A percentile compares a stretch with the other conserved stretches of the same genome.
These are phyloP conservation scores for Gymnothorax javanicus DNA, from an alignment of 2,797 vertebrate species.

Conservation along the genomic window DNA sequence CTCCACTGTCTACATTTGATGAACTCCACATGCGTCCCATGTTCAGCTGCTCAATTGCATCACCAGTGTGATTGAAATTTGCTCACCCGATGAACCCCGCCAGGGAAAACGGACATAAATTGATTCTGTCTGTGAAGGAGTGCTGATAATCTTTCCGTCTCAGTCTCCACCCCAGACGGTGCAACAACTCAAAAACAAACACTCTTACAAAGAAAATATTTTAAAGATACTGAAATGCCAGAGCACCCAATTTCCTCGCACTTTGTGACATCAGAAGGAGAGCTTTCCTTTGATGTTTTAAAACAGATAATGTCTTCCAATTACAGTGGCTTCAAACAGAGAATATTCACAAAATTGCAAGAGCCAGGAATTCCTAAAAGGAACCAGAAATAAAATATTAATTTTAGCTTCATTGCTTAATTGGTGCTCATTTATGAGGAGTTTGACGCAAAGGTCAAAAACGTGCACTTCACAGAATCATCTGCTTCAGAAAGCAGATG, in stretches of 20 bases:
- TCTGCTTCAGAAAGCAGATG: conserved; percentile 17
- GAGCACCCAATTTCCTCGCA: conserved; percentile 28
- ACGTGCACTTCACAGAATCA: not conserved
- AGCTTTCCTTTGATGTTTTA: conserved; percentile 37
- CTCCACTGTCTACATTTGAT: not conserved
- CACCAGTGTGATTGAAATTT: conserved; percentile 5
- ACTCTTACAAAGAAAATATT: not conserved
- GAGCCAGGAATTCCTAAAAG: conserved; percentile 22
- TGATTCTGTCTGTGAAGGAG: conserved; percentile 19
- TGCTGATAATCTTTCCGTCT: not conserved
- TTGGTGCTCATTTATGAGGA: conserved; percentile 55
- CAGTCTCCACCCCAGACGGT: not conserved
- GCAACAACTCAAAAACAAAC: conserved; percentile 19
- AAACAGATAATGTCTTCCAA: conserved; percentile 43
- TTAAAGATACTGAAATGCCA: conserved; percentile 13
- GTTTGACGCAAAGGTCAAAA: conserved; percentile 40
- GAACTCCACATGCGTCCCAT: not conserved
- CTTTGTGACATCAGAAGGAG: conserved; percentile 38
- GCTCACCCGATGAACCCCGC: not conserved
- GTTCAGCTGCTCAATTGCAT: not conserved
- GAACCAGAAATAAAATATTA: conserved; percentile 59
- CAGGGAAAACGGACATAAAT: not conserved
- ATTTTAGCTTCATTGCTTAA: conserved; percentile 65
- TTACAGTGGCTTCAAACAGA: conserved; percentile 32
- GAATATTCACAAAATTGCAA: conserved; percentile 38